These are phyloP conservation scores for Melanostoma mellinum DNA, from an alignment of 2,888 invertebrate species.

Conservation along the genomic window DNA sequence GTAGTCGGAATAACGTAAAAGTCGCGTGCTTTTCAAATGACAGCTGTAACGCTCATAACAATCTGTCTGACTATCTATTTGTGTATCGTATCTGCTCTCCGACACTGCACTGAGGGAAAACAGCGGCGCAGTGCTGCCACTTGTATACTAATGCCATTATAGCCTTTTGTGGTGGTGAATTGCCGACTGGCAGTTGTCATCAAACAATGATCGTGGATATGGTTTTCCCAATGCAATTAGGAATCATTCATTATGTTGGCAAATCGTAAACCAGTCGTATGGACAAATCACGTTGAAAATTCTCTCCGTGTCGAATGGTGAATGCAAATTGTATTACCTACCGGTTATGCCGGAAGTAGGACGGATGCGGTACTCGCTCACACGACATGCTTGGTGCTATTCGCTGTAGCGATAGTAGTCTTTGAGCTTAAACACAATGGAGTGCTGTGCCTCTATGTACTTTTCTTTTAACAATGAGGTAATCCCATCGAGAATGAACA, in stretches of 20 bases:
- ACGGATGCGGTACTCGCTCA: constrained; percentile 26
- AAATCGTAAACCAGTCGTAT: constrained; percentile 42
- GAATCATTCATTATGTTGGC: constrained; percentile 21
- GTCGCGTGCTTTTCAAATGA: constrained; percentile 29
- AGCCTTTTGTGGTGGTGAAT: constrained; percentile 25
- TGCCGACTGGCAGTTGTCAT: constrained; percentile 24
- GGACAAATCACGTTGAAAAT: constrained; percentile 29
- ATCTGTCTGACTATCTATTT: constrained; percentile 26
- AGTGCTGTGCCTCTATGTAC: not conserved
- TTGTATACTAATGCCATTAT: constrained; percentile 30
- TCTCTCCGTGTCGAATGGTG: constrained; percentile 11
- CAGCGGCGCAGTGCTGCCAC: constrained; percentile 35
- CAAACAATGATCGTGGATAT: constrained; percentile 37
- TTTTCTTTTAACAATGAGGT: constrained; percentile 51
- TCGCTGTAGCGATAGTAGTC: constrained; percentile 1
- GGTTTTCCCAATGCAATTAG: constrained; percentile 39
- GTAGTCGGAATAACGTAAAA: constrained; percentile 45
- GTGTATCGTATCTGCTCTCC: not conserved
- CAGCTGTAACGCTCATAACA: constrained; percentile 25
- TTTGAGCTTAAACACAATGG: constrained; percentile 31
- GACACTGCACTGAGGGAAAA: not conserved
- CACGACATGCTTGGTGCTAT: constrained; percentile 3
- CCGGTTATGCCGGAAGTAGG: constrained; percentile 51
- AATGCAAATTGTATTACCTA: constrained; percentile 46
- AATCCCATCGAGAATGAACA: constrained; percentile 41